Base-by-base conservation (phyloP, 1,140 invertebrate genomes). In the Lepidurus packardi region DNA sequence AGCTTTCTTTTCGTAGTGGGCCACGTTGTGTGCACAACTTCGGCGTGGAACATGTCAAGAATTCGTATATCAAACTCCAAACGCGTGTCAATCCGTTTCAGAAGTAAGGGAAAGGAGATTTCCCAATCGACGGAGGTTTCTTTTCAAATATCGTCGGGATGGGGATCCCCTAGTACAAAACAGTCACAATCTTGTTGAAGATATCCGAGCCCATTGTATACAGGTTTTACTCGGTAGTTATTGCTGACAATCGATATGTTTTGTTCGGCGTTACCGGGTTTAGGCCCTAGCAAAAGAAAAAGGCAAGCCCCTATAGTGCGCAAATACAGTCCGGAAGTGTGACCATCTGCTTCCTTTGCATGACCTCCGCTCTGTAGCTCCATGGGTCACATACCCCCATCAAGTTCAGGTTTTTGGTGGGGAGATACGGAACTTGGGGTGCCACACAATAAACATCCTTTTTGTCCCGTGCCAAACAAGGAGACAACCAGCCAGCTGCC, bases 261-360 rank as follows among this genome's bases (percentile, higher is more conserved):
- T 65, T 65, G 53, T 65, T 16, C 9, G 53, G 13, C 16, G 16
- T 65, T 65, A 65, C 16, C 53, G 53, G 53, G 53, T 65, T 65
- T 65, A 65, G 53, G 53, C 16, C 53, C 16, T 7, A 16, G 53
- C 16, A 21, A 7, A 65, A 65, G 21, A 21, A 9, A 65, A 65
- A 65, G 53, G 53, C 21, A 65, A 21, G 53, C 53, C 53, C 53
- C 21, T 65, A 65, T 9, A 65, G 53, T 65, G 53, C 53, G 53
- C 53, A 65, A 65, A 65, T 65, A 65, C 53, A 65, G 53, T 65
- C 53, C 53, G 53, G 53, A 65, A 65, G 53, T 65, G 53, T 65
- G 53, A 65, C 53, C 53, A 65, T 65, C 53, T 65, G 53, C 53
- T 65, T 65, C 53, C 53, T 65, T 65, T 65, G 53, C 53, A 65